Conservation (phyloP, 2,888 invertebrate species). For the Imbricaverruca yamaguchii region DNA sequence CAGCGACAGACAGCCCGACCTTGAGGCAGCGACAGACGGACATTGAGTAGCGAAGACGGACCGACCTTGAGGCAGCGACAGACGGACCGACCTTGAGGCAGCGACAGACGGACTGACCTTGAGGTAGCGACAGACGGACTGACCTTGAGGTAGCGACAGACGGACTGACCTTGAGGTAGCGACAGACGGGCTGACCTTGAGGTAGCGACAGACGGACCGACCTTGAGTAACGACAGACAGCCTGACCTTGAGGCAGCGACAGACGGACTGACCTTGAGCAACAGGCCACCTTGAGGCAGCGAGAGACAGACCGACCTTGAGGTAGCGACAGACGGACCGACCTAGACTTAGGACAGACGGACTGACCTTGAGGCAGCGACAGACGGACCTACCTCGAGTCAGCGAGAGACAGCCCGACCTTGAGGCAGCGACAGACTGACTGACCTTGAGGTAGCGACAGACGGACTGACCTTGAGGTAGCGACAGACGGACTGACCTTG, state of each 20-base stretch:
- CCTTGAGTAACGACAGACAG: too few relatives aligned
- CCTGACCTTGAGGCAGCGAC: conserved; percentile 74
- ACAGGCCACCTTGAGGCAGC: too few relatives aligned
- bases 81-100: too few relatives aligned
- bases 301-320: conserved; percentile 57
- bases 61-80: conserved; percentile 79
- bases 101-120: too few relatives aligned
- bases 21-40: too few relatives aligned
- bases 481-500: too few relatives aligned
- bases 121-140: conserved; percentile 25
- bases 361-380: conserved; percentile 74
- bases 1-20: conserved; percentile 64
- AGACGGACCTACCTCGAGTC: too few relatives aligned
- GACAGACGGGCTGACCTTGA: conserved; percentile 57
- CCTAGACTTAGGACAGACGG: too few relatives aligned
- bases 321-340: conserved; percentile 66
- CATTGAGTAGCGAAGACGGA: too few relatives aligned
- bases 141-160: conserved; percentile 83
- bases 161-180: conserved; percentile 40
- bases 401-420: too few relatives aligned
- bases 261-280: too few relatives aligned
- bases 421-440: conserved; percentile 18
- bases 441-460: conserved; percentile 60
- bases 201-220: conserved; percentile 66
- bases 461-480: too few relatives aligned